Conservation (phyloP, 2,113 vertebrate genomes). For the Nycticryphes semicollaris region DNA sequence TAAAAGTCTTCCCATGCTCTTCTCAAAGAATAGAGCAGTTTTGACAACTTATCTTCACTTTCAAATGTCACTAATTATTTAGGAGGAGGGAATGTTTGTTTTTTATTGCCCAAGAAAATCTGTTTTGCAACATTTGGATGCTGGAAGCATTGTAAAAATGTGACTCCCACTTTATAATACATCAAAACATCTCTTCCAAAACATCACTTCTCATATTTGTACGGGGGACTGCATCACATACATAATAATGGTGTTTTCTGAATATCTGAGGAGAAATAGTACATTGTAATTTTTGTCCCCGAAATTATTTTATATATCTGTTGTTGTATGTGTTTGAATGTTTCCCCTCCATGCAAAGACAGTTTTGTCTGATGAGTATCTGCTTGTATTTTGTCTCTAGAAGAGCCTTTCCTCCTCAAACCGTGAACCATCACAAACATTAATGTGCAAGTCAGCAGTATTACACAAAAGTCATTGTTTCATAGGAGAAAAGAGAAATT, state of each 20-base stretch:
- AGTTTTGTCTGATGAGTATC: neutral
- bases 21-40: neutral
- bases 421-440: neutral
- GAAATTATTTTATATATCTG: neutral
- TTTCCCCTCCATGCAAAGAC: neutral
- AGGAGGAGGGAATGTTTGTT: constrained; percentile 14
- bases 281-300: neutral
- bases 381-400: neutral
- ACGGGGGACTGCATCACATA: neutral
- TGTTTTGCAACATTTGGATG: constrained; percentile 1
- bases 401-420: constrained; percentile 8
- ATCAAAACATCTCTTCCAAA: constrained; percentile 20
- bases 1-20: neutral
- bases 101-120: neutral
- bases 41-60: constrained; percentile 25
- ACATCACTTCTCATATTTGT: neutral
- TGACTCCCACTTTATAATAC: constrained; percentile 4
- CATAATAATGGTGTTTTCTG: neutral
- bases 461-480: neutral
- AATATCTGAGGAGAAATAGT: neutral
- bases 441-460: neutral
- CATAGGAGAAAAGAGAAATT: neutral
- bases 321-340: neutral
- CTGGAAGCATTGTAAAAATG: neutral
- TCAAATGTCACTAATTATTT: constrained; percentile 52